These are phyloP conservation scores for Kryptolebias marmoratus DNA, from an alignment of 2,113 vertebrate species.

Conservation along the genomic window DNA sequence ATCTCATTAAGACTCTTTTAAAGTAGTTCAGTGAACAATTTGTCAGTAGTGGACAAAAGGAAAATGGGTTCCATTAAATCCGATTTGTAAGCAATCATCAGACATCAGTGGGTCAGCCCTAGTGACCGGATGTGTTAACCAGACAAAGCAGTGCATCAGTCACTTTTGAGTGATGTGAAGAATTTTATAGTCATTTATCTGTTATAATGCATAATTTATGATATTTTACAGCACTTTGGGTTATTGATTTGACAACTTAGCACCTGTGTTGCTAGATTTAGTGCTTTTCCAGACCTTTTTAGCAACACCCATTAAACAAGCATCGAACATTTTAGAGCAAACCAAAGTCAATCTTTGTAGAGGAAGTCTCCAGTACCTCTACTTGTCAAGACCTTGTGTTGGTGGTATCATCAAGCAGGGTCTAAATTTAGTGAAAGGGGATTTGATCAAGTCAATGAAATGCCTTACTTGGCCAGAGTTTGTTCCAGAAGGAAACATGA, in stretches of 20 bases:
- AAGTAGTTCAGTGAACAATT: not conserved
- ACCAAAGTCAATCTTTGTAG: not conserved
- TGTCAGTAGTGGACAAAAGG: not conserved
- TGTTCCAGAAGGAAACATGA: not conserved
- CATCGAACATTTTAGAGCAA: not conserved
- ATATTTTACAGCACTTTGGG: not conserved
- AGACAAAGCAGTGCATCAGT: not conserved
- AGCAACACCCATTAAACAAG: not conserved
- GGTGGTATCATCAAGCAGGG: not conserved
- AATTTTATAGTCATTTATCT: not conserved
- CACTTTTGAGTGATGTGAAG: not conserved
- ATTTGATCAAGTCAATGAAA: not conserved
- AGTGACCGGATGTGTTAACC: not conserved
- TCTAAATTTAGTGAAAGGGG: not conserved
- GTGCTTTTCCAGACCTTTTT: not conserved
- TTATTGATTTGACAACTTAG: not conserved
- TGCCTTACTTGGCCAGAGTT: not conserved
- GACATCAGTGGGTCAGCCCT: not conserved
- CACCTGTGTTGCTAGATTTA: not conserved
- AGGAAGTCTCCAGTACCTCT: not conserved
- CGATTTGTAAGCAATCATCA: not conserved
- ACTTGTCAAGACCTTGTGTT: not conserved
- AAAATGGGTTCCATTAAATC: not conserved
- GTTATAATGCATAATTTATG: not conserved
- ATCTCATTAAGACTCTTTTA: constrained; percentile 2